Percentiles rank a stretch among this genome's conserved stretches.
Evolutionary conservation across 2,797 vertebrate genomes (phyloP).

Genomic region (Coluber constrictor): DNA sequence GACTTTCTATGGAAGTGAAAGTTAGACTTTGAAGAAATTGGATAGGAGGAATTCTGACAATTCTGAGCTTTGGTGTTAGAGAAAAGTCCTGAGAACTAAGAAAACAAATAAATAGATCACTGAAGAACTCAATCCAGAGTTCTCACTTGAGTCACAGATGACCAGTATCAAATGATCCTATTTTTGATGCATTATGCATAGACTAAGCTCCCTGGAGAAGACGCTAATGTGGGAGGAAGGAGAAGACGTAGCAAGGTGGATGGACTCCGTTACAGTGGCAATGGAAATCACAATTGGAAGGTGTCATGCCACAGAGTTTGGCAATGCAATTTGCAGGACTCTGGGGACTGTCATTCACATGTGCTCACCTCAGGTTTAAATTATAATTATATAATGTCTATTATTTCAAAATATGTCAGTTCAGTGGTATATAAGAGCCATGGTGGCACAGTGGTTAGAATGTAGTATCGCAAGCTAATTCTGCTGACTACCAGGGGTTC

Average conservation of each 20-base stretch:
- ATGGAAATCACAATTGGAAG: background rate
- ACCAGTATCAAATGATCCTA: background rate
- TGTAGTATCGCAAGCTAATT: too few species aligned
- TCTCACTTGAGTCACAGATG: background rate
- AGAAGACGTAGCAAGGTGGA: background rate
- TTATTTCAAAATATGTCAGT: background rate
- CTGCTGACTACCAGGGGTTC: too few species aligned
- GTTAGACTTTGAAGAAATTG: background rate
- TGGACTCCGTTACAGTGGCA: background rate
- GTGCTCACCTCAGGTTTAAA: background rate
- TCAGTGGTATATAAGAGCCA: background rate
- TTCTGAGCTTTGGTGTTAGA: background rate
- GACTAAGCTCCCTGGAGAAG: background rate
- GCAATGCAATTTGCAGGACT: background rate
- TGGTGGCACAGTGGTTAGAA: too few species aligned
- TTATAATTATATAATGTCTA: background rate
- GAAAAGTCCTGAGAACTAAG: background rate
- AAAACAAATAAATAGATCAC: background rate
- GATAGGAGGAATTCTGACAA: background rate
- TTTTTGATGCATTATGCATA: background rate
- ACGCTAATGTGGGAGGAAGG: background rate
- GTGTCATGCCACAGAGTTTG: background rate
- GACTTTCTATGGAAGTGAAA: background rate
- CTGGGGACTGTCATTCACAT: background rate
- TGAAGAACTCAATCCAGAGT: background rate